Conservation (phyloP, 2,797 vertebrate species). For the Lithobates pipiens region DNA sequence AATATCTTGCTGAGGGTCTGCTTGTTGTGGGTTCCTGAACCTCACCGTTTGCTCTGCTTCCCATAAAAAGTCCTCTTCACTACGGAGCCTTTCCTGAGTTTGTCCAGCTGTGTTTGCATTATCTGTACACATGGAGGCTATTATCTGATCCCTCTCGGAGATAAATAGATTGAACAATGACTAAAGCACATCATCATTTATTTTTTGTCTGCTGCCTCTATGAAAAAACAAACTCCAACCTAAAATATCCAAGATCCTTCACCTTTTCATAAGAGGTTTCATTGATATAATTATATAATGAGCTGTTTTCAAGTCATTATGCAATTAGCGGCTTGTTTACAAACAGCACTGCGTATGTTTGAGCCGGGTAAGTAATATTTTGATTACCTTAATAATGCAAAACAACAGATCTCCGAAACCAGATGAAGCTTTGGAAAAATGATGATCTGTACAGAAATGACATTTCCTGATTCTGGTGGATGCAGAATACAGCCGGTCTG, state of each 20-base stretch:
- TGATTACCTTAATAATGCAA: neutral
- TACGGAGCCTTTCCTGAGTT: no score
- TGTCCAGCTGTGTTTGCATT: no score
- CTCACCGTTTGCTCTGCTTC: neutral
- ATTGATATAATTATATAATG: neutral
- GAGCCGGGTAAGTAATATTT: neutral
- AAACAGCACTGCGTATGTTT: neutral
- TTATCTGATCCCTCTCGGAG: no score
- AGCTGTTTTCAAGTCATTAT: neutral
- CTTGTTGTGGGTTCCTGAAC: no score
- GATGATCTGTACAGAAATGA: neutral
- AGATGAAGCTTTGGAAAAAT: neutral
- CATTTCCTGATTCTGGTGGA: neutral
- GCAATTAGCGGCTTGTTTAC: neutral
- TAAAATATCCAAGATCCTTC: neutral
- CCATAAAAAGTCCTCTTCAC: no score
- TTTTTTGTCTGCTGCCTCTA: neutral
- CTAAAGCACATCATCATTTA: neutral
- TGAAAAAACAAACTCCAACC: no score
- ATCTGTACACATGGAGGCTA: neutral
- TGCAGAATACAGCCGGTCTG: no score
- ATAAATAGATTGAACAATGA: no score
- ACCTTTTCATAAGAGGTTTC: neutral
- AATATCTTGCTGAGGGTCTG: no score
- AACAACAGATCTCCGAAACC: neutral